Percentiles rank a stretch among this genome's conserved stretches.
These are phyloP conservation scores for Ptychoptera albimana DNA, from an alignment of 2,888 invertebrate genomes.

Conservation along the genomic window DNA sequence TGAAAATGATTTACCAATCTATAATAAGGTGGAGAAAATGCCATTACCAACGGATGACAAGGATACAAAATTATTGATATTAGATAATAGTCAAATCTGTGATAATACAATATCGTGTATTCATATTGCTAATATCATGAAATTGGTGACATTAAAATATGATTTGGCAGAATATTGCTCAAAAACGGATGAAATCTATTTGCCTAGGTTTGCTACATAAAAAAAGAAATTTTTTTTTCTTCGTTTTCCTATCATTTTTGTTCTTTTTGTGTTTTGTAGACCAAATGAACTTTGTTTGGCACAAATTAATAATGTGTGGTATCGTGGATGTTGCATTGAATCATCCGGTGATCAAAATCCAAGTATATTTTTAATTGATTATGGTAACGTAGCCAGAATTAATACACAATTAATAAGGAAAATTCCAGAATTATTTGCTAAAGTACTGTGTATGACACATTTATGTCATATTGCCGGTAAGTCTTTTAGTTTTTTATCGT, in stretches of 20 bases:
- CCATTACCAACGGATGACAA: no score
- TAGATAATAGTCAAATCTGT: no score
- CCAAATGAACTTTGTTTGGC: slow-evolving; percentile 22
- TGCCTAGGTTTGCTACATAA: no score
- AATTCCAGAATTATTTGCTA: slow-evolving; percentile 22
- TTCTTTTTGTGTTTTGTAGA: slow-evolving; percentile 13
- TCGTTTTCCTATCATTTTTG: no score
- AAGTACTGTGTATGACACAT: slow-evolving; percentile 19
- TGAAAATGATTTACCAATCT: no score
- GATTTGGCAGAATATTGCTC: no score
- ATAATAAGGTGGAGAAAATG: no score
- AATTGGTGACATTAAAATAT: no score
- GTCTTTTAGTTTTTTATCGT: not conserved
- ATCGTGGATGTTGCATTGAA: slow-evolving; percentile 24
- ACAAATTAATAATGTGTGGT: slow-evolving; percentile 21
- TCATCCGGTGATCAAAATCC: slow-evolving; percentile 26
- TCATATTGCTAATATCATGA: no score
- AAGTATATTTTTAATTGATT: slow-evolving; percentile 24
- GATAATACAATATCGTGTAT: no score
- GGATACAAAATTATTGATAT: no score
- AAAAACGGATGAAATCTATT: no score
- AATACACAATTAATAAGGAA: slow-evolving; percentile 20
- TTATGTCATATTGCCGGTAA: slow-evolving; percentile 19
- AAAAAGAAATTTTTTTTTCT: not conserved
- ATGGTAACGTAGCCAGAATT: slow-evolving; percentile 20